Conservation (phyloP, 2,797 vertebrate species). For the Diceros bicornis region DNA sequence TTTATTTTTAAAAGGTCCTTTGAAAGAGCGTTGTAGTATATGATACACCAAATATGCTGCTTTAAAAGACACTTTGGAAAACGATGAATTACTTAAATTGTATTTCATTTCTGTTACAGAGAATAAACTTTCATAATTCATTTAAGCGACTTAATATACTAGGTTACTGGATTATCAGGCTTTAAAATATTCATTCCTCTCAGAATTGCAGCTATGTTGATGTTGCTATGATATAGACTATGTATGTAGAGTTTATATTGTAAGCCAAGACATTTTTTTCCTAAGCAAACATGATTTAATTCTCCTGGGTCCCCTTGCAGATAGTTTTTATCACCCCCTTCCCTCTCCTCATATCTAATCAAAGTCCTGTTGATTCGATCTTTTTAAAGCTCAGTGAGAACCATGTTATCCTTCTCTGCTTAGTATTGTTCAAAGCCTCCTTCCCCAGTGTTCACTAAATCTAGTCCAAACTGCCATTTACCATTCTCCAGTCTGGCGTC, state of each 20-base stretch:
- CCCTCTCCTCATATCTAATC: background rate
- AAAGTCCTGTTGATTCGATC: conserved; percentile 10
- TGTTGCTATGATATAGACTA: background rate
- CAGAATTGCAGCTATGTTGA: background rate
- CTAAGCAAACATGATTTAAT: conserved; percentile 35
- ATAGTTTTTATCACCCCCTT: background rate
- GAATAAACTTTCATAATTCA: conserved; percentile 67
- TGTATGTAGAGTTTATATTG: background rate
- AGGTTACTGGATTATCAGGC: conserved; percentile 15
- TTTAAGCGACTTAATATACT: conserved; percentile 50
- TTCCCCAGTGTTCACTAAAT: background rate
- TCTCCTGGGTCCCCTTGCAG: background rate
- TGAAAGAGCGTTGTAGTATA: conserved; percentile 69
- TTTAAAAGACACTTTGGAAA: conserved; percentile 65
- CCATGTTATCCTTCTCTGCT: background rate
- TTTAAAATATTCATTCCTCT: conserved; percentile 35
- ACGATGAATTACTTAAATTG: conserved; percentile 56
- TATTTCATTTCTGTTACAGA: conserved; percentile 60
- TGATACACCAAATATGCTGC: conserved; percentile 62
- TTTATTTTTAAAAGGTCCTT: conserved; percentile 83
- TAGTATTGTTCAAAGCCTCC: background rate
- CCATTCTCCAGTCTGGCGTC: conserved; percentile 9
- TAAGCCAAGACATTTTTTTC: background rate
- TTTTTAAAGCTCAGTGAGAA: conserved; percentile 40
- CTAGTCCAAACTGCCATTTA: background rate